These are phyloP conservation scores for Labeo calbasu DNA, from an alignment of 2,797 vertebrate species.

Conservation along the genomic window DNA sequence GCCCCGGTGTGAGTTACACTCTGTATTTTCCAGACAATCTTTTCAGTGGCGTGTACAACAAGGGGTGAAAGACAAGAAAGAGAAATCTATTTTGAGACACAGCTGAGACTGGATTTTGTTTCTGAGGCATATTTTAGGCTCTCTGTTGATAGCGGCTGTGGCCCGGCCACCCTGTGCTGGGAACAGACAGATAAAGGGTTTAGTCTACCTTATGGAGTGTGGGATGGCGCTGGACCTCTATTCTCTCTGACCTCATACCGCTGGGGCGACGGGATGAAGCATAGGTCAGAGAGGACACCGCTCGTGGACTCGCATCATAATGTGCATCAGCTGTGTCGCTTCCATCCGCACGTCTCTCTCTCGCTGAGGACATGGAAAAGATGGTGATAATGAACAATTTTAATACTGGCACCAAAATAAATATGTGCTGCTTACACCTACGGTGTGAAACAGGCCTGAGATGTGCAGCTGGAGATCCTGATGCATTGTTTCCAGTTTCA, in stretches of 20 bases:
- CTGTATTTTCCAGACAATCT: slow-evolving; percentile 26
- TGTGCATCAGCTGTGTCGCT: background rate
- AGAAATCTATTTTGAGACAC: slow-evolving; percentile 39
- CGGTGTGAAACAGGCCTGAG: background rate
- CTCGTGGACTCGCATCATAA: background rate
- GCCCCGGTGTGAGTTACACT: background rate
- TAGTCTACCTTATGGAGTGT: slow-evolving; percentile 23
- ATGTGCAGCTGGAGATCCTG: background rate
- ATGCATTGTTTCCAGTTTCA: background rate
- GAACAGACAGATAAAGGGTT: slow-evolving; percentile 50
- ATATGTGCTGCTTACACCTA: background rate
- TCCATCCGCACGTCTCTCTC: background rate
- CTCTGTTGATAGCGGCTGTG: slow-evolving; percentile 39
- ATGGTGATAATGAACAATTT: background rate
- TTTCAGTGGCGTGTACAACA: slow-evolving; percentile 9
- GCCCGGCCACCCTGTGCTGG: background rate
- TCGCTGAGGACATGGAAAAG: background rate
- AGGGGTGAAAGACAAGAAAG: slow-evolving; percentile 30
- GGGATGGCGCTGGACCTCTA: slow-evolving; percentile 5
- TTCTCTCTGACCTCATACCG: slow-evolving; percentile 21
- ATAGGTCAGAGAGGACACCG: background rate
- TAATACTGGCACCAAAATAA: background rate
- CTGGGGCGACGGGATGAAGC: background rate
- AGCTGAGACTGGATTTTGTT: slow-evolving; percentile 34
- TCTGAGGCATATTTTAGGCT: slow-evolving; percentile 8